These are phyloP conservation scores for Cynoglossus semilaevis DNA, from an alignment of 2,113 vertebrate species.

Conservation along the genomic window DNA sequence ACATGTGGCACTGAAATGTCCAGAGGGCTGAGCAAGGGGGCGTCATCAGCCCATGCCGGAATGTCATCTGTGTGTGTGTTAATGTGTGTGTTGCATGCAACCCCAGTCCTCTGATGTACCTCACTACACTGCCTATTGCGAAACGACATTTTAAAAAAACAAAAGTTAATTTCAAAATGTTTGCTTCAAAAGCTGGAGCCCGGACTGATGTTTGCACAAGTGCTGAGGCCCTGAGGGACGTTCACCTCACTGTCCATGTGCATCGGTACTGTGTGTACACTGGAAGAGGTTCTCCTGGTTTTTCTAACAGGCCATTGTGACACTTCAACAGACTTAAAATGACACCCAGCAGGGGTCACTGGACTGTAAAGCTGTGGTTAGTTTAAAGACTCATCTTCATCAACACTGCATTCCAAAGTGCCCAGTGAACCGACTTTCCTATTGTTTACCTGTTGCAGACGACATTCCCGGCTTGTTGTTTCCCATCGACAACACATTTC, in stretches of 20 bases:
- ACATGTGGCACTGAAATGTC: constrained; percentile 31
- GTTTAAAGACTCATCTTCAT: not conserved
- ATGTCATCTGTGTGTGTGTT: constrained; percentile 13
- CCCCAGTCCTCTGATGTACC: not conserved
- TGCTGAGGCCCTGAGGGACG: not conserved
- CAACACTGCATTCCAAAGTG: not conserved
- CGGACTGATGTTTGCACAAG: not conserved
- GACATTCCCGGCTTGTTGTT: constrained; percentile 22
- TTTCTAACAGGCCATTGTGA: not conserved
- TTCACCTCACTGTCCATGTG: not conserved
- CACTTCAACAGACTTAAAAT: constrained; percentile 5
- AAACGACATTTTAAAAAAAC: not conserved
- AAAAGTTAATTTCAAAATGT: not conserved
- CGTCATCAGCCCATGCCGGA: constrained; percentile 14
- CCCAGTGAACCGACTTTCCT: no score
- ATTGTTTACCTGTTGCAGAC: constrained; percentile 51
- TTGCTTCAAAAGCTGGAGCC: not conserved
- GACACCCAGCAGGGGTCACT: not conserved
- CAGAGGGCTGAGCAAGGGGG: not conserved
- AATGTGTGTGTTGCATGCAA: not conserved
- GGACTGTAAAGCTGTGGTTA: not conserved
- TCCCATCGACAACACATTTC: not conserved
- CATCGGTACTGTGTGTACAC: not conserved
- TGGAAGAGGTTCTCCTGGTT: constrained; percentile 5
- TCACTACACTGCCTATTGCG: not conserved